These are phyloP conservation scores for Pseudococcus viburni DNA, from an alignment of 2,888 invertebrate species.

Conservation along the genomic window DNA sequence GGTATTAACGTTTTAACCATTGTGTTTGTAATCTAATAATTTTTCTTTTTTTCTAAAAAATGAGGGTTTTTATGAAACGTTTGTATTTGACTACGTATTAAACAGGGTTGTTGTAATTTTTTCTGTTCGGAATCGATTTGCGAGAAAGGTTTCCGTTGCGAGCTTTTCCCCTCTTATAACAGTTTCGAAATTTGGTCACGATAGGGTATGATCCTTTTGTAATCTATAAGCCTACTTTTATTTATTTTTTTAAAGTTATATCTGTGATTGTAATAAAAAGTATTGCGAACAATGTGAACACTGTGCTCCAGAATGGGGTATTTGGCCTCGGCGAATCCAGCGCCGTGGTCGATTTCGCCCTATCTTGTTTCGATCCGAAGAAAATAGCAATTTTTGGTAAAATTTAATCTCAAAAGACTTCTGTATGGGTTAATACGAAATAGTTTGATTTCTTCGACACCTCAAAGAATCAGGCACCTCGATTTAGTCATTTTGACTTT, in stretches of 20 bases:
- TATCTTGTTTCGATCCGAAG: too few relatives aligned
- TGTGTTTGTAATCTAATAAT: background rate
- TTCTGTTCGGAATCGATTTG: background rate
- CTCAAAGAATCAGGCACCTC: too few relatives aligned
- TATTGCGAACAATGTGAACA: conserved; percentile 14
- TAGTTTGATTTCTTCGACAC: too few relatives aligned
- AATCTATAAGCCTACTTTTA: conserved; percentile 6
- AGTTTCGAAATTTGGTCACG: background rate
- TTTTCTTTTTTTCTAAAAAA: background rate
- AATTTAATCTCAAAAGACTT: too few relatives aligned
- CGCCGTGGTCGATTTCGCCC: too few relatives aligned
- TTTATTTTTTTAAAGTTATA: conserved; percentile 39
- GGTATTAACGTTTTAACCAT: conserved; percentile 47
- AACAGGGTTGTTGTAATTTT: conserved; percentile 16
- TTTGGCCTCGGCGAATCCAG: too few relatives aligned
- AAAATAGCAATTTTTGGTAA: too few relatives aligned
- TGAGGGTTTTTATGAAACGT: background rate
- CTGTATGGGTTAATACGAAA: too few relatives aligned
- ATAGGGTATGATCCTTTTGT: conserved; percentile 30
- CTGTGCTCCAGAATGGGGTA: too few relatives aligned
- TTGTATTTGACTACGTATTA: background rate
- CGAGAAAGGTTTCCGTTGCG: background rate
- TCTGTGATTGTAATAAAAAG: conserved; percentile 57
- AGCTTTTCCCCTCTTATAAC: background rate
- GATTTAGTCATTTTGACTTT: too few relatives aligned